Evolutionary conservation across 2,113 vertebrate species (phyloP).

Genomic region (Aegithalos caudatus): DNA sequence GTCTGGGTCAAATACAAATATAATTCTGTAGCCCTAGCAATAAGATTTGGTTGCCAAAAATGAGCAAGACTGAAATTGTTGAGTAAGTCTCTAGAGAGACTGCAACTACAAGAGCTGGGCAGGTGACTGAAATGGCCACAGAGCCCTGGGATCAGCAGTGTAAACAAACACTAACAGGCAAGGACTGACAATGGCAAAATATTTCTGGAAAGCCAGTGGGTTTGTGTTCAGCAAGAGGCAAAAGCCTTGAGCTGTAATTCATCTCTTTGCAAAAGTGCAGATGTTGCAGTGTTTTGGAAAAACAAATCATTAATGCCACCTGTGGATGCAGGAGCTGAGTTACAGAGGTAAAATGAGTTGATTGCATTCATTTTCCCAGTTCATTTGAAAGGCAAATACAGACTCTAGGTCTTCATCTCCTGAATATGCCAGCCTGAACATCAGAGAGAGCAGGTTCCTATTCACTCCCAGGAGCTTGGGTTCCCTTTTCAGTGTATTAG

Average conservation of each 20-base stretch:
- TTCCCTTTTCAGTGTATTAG: neutral
- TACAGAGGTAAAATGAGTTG: neutral
- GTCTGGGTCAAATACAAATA: neutral
- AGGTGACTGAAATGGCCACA: neutral
- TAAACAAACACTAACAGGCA: neutral
- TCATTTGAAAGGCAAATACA: neutral
- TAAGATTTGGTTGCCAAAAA: neutral
- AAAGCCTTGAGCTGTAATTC: neutral
- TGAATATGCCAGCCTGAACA: neutral
- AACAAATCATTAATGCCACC: neutral
- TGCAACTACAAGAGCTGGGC: neutral
- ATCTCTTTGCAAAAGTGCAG: neutral
- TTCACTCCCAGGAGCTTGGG: neutral
- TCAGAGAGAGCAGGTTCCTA: neutral
- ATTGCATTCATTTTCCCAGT: neutral
- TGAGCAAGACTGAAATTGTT: neutral
- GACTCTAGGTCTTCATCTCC: neutral
- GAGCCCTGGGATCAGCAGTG: neutral
- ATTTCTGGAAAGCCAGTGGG: neutral
- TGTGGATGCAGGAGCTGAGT: neutral
- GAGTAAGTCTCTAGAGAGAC: neutral
- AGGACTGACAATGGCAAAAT: neutral
- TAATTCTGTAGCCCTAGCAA: neutral
- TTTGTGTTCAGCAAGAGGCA: neutral
- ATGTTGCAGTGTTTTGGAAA: neutral